Conservation (phyloP, 1,140 invertebrate genomes). For the Gyrodactylus salaris region DNA sequence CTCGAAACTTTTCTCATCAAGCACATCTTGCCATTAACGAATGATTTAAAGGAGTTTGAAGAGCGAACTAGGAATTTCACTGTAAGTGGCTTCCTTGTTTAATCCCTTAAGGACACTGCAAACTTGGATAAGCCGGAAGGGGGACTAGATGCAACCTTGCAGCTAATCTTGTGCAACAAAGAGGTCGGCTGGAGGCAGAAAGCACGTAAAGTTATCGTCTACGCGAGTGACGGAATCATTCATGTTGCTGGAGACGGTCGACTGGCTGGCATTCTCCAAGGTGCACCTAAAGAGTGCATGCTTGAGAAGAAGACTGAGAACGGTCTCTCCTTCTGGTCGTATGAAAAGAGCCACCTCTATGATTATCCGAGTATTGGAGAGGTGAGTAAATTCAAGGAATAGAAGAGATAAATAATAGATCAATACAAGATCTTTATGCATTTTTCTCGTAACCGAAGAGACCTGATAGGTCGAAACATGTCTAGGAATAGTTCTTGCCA, state of each 20-base stretch:
- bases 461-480: too few relatives aligned
- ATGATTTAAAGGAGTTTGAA: neutral
- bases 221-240: conserved; percentile 83
- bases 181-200: conserved; percentile 46
- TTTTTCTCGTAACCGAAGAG: too few relatives aligned
- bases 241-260: conserved; percentile 87
- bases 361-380: neutral
- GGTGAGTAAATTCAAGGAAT: neutral
- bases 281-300: neutral
- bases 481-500: too few relatives aligned
- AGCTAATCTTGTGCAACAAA: conserved; percentile 48
- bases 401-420: too few relatives aligned
- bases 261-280: conserved; percentile 19
- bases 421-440: too few relatives aligned
- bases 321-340: neutral
- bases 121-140: conserved; percentile 88
- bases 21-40: neutral
- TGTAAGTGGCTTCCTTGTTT: neutral
- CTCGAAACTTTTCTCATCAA: neutral
- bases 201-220: conserved; percentile 60
- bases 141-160: conserved; percentile 95
- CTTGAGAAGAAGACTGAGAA: neutral
- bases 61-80: neutral
- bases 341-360: neutral
- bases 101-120: conserved; percentile 26